Conservation (phyloP, 35 echinoderm and acorn worm species). For the Diadema setosum region DNA sequence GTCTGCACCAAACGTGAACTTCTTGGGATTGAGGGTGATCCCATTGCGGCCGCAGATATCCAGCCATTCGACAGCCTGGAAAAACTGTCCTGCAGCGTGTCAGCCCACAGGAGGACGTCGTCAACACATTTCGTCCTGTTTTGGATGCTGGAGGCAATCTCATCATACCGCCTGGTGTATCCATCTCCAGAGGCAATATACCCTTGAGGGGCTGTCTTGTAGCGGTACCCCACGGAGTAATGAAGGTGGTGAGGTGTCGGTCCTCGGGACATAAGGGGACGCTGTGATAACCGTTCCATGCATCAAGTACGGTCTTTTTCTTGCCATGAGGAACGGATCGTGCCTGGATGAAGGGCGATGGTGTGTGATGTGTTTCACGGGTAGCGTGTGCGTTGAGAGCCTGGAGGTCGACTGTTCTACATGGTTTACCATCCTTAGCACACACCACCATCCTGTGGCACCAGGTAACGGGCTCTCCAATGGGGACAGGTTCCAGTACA, state of each 20-base stretch:
- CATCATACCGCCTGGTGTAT: neutral
- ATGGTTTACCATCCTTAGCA: neutral
- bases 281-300: conserved; percentile 18
- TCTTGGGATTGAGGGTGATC: neutral
- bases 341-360: conserved; percentile 3
- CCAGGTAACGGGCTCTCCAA: conserved; percentile 19
- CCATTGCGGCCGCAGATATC: neutral
- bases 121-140: conserved; percentile 26
- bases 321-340: neutral
- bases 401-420: conserved; percentile 29
- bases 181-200: conserved; percentile 23
- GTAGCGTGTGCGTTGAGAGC: neutral
- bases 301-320: conserved; percentile 11
- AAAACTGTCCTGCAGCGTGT: conserved; percentile 6
- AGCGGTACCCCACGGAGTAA: conserved; percentile 34
- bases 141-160: neutral
- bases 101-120: conserved; percentile 2
- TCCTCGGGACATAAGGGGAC: conserved; percentile 3
- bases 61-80: neutral
- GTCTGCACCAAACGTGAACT: conserved; percentile 10
- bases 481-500: conserved; percentile 19
- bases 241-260: neutral
- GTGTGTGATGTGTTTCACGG: conserved; percentile 19
- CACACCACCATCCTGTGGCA: neutral
- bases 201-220: conserved; percentile 5